A percentile compares a stretch with the other conserved stretches of the same genome.
These are phyloP conservation scores for Chiridota heheva DNA, from an alignment of 35 echinoderm and acorn worm species.

Conservation along the genomic window DNA sequence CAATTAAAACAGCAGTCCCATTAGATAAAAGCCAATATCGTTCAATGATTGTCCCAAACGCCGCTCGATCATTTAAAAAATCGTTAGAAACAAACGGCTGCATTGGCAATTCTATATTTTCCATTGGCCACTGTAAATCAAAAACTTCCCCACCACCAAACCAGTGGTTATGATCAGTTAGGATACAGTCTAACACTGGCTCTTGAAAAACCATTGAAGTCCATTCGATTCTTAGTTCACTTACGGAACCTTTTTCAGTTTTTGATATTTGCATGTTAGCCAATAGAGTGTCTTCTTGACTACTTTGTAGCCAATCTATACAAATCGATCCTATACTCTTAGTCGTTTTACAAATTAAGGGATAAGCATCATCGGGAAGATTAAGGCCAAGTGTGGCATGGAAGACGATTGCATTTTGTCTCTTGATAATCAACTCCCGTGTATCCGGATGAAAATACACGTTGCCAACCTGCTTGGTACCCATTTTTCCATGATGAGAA, in stretches of 20 bases:
- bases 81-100: conserved; percentile 65
- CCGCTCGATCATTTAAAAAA: background rate
- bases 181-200: conserved; percentile 66
- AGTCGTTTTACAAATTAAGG: conserved; percentile 29
- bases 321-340: conserved; percentile 39
- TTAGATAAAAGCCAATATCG: conserved; percentile 71
- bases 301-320: conserved; percentile 68
- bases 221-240: conserved; percentile 60
- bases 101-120: conserved; percentile 64
- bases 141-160: conserved; percentile 53
- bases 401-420: conserved; percentile 5
- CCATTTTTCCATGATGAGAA: conserved; percentile 66
- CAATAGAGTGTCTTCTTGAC: conserved; percentile 37
- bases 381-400: conserved; percentile 30
- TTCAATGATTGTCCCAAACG: conserved; percentile 69
- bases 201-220: conserved; percentile 37
- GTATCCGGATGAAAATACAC: conserved; percentile 39
- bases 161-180: conserved; percentile 61
- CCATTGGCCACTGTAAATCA: conserved; percentile 49
- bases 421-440: conserved; percentile 19
- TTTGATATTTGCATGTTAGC: conserved; percentile 45
- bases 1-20: conserved; percentile 59
- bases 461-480: conserved; percentile 37
- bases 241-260: conserved; percentile 15
- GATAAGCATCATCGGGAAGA: conserved; percentile 27